Evolutionary conservation across 2,797 vertebrate species (phyloP), one percentile per base, ranked within the genome.

Genomic region (Dallia pectoralis): DNA sequence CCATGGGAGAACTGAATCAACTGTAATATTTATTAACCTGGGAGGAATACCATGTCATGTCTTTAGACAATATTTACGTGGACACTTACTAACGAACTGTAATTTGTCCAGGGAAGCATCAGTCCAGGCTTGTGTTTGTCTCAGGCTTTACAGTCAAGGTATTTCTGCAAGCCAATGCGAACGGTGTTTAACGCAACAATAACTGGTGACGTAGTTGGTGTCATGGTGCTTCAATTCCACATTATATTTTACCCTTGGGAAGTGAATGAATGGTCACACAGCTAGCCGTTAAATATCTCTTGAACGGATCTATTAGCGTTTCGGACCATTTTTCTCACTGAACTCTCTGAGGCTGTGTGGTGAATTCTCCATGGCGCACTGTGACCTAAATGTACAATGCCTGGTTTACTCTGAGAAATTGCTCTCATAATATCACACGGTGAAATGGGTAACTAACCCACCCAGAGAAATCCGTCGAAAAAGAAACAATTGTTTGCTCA

Each of bases 361-460:
- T 12, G 25, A 4, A 18, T 56, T 29, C 32, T 30, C 51, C 19
- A 59, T 44, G 40, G 27, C 22, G 48, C 14, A 11, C 30, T 11
- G 16, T 53, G 64, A 22, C 30, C 48, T 59, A 19, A 62, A 61
- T 49, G 30, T 65, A 33, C 25, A 32, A 66, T 36, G 62, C 44
- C 36, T 59, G 32, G 32, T 12, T 30, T 67, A 27, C 72, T 73
- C 22, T 47, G 53, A 74, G 19, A 56, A 65, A 68, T 70, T 44
- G 62, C 69, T 74, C 47, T 63, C 7, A 73, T 74, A 56, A 61
- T 74, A 70, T 80, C 62, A 67, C 47, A 27, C 48, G 72, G 47
- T 56, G 47, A n/a, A 62, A 27, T 68, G 79, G 30, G 71, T 22
- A 65, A 61, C 56, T 33, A 62, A 63, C 51, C 67, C 40, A 48